Conservation (phyloP, 2,797 vertebrate species). For the Alca torda region DNA sequence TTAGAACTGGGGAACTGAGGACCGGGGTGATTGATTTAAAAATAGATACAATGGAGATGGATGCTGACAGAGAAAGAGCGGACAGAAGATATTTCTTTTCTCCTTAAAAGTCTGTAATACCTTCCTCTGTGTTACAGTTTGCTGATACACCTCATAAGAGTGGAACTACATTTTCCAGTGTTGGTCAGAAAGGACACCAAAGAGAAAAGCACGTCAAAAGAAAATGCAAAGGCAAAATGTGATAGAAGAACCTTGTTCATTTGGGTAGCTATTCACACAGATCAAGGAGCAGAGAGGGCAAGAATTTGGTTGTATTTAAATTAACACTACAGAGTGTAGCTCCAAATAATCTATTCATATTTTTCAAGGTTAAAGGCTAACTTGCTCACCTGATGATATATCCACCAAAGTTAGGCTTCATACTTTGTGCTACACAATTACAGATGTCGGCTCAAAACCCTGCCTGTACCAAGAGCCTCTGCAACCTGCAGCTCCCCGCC, state of each 20-base stretch:
- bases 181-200: background rate
- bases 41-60: background rate
- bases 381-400: background rate
- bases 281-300: background rate
- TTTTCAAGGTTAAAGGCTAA: background rate
- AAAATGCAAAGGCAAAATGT: background rate
- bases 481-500: background rate
- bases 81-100: background rate
- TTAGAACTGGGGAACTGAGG: background rate
- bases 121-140: background rate
- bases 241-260: background rate
- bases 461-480: background rate
- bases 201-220: background rate
- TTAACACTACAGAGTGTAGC: background rate
- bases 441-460: background rate
- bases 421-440: background rate
- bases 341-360: background rate
- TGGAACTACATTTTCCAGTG: background rate
- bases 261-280: rapidly evolving
- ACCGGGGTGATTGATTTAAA: background rate
- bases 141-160: rapidly evolving
- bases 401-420: background rate
- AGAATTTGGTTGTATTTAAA: background rate
- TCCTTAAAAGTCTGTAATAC: background rate
- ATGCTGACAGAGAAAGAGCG: background rate